Evolutionary conservation across 2,113 vertebrate genomes (phyloP), one percentile per base, ranked within the genome.

Genomic region (Psilopogon haemacephalus): DNA sequence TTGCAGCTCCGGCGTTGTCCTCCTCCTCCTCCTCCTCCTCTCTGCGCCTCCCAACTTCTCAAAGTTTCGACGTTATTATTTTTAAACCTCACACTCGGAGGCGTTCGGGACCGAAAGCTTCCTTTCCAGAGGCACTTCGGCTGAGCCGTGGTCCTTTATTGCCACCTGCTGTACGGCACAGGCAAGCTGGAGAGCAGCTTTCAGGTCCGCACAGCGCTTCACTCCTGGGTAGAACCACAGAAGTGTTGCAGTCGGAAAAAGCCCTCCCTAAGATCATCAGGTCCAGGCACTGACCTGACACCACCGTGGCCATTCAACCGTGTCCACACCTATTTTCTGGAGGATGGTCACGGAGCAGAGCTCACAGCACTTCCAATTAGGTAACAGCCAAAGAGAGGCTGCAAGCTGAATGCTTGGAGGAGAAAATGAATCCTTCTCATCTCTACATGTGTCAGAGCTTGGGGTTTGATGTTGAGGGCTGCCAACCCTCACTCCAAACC

Each of bases 151-250:
- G 83, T 95, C 35, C 89, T 84, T 54, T n/a, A 32, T 78, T 94
- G 95, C 96, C 94, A 90, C 17, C 92, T 95, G 86, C 89, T 94
- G 90, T 87, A 89, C 68, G 77, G 76, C 64, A 75, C 44, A 33
- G 65, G 55, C 71, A 50, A 63, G 63, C 60, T 42, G 33, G 10
- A 79, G 63, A 52, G 4, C 33, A 21, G 40, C 38, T 59, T 58
- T 19, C 37, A 76, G 19, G 15, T 6, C 2, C 4, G 15, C 2
- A 7, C 2, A 23, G 13, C 7, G 18, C 58, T 84, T 84, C 46
- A 5, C n/a, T 10, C 68, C 50, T 42, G 48, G 12, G 12, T 50
- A 50, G 48, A 50, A 24, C 12, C 48, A 50, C 6, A 13, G 48
- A 50, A 50, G 12, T 50, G 48, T 50, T 50, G 21, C 48, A 50